Conservation (phyloP, 1,140 invertebrate species). For the Physella acuta region DNA sequence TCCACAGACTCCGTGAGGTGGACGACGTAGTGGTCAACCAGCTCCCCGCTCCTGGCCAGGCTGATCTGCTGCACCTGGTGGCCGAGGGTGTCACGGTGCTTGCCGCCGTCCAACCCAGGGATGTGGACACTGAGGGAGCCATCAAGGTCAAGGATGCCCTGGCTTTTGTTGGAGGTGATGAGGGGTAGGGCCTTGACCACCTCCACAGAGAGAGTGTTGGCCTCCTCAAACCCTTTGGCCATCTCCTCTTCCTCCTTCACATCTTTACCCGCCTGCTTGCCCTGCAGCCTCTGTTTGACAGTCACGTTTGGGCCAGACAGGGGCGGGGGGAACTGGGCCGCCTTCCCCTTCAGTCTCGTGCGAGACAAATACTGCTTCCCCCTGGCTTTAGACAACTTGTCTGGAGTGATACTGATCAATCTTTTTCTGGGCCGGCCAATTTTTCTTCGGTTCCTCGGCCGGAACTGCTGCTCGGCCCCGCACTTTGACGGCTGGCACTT, state of each 20-base stretch:
- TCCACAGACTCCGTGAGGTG: conserved; percentile 42
- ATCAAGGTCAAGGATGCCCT: conserved; percentile 1
- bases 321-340: not conserved
- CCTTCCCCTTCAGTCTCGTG: conserved; percentile 3
- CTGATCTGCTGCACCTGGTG: conserved; percentile 21
- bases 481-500: conserved; percentile 44
- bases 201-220: conserved; percentile 17
- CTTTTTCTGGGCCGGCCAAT: conserved; percentile 49
- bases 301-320: conserved; percentile 1
- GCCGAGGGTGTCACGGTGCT: not conserved
- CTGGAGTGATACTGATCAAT: conserved; percentile 32
- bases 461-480: conserved; percentile 31
- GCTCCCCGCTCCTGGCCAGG: conserved; percentile 12
- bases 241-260: conserved; percentile 2
- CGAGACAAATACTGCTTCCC: conserved; percentile 17
- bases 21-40: conserved; percentile 45
- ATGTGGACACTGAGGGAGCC: not conserved
- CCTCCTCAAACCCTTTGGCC: not conserved
- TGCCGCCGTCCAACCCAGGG: not conserved
- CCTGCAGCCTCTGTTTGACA: not conserved
- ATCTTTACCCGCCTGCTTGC: not conserved
- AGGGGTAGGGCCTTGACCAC: conserved; percentile 15
- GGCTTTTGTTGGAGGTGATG: not conserved
- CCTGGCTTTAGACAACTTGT: conserved; percentile 21
- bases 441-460: conserved; percentile 37